Evolutionary conservation across 2,888 invertebrate genomes (phyloP).

Genomic region (Apocheima hispidaria): DNA sequence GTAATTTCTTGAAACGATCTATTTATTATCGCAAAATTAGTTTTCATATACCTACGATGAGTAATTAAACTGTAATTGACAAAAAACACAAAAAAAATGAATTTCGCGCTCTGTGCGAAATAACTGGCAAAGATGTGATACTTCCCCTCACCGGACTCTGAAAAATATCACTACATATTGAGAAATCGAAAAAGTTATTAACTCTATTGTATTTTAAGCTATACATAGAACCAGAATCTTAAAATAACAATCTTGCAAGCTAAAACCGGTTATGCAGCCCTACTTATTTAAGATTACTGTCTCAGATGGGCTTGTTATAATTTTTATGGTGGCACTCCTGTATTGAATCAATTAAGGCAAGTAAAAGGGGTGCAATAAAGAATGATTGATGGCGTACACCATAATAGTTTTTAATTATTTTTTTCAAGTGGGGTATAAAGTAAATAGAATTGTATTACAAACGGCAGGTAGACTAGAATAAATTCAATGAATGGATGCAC

Average conservation of each 20-base stretch:
- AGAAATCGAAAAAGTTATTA: background rate
- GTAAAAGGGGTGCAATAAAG: constrained; percentile 73
- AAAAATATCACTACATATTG: no score
- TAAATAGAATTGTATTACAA: constrained; percentile 23
- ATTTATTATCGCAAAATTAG: no score
- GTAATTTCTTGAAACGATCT: no score
- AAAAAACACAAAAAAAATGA: no score
- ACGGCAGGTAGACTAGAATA: constrained; percentile 26
- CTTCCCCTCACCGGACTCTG: no score
- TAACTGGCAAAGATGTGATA: no score
- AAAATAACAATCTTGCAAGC: constrained; percentile 4
- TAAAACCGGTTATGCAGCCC: constrained; percentile 24
- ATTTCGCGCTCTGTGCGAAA: no score
- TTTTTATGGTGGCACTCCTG: constrained; percentile 66
- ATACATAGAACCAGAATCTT: background rate
- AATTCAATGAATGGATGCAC: constrained; percentile 15
- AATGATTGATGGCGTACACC: constrained; percentile 72
- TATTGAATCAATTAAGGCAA: constrained; percentile 76
- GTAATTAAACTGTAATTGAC: no score
- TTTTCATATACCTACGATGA: no score
- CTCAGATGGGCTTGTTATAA: constrained; percentile 66
- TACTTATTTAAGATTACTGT: constrained; percentile 30
- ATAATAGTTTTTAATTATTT: constrained; percentile 81
- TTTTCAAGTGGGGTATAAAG: constrained; percentile 60
- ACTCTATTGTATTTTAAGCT: background rate